phyloP scores from a whole-genome alignment of 2,113 vertebrate species.

The Atractosteus spatula region DNA sequence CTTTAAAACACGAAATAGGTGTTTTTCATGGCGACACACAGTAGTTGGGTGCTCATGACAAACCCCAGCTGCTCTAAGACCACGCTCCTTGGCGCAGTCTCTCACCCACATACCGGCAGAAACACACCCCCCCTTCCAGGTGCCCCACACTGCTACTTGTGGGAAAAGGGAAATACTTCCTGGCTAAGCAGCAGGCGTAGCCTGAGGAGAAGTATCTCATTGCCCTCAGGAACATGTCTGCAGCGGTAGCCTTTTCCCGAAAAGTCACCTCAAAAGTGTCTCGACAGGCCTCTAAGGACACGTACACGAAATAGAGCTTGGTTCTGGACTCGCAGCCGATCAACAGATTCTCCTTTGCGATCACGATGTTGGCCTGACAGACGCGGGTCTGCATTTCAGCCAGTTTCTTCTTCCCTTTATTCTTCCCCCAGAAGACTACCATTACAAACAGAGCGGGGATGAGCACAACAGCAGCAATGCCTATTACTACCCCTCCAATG shows the following conservation, averaged over 20 bases:
- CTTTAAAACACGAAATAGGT: too few species aligned
- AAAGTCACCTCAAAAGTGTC: constrained; percentile 36
- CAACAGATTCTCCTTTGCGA: constrained; percentile 40
- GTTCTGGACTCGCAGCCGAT: constrained; percentile 38
- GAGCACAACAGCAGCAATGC: rapidly evolving
- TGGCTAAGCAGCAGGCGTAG: constrained; percentile 49
- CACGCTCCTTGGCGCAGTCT: constrained; percentile 15
- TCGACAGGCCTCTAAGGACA: constrained; percentile 39
- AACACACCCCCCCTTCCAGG: constrained; percentile 46
- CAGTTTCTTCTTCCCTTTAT: constrained; percentile 28
- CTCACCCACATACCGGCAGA: constrained; percentile 52
- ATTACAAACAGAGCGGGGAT: not conserved
- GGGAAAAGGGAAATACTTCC: constrained; percentile 38
- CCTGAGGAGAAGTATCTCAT: constrained; percentile 45
- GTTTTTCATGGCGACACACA: too few species aligned
- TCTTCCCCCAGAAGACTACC: constrained; percentile 12
- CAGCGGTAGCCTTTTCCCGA: constrained; percentile 9
- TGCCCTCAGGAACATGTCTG: constrained; percentile 41
- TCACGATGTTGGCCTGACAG: constrained; percentile 44
- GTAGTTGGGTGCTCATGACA: too few species aligned
- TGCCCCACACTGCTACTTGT: constrained; percentile 21
- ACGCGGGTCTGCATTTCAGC: constrained; percentile 30
- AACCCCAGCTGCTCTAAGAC: too few species aligned
- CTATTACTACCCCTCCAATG: not conserved
- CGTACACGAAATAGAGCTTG: constrained; percentile 46